Conservation (phyloP, 2,113 vertebrate species). For the Leptobrachium ailaonicum region DNA sequence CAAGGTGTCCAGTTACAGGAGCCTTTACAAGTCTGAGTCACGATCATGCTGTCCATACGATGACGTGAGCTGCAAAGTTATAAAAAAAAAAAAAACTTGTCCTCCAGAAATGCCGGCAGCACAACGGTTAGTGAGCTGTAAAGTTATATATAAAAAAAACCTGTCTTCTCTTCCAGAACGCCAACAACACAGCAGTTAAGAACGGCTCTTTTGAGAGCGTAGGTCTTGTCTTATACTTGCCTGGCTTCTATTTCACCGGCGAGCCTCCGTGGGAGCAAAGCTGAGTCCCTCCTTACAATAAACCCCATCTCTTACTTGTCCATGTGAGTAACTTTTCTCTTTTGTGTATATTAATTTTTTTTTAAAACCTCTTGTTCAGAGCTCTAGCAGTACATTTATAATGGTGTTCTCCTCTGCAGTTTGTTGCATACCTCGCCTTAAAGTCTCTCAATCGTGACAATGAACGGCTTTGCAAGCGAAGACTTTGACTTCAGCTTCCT, state of each 20-base stretch:
- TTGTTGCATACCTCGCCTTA: constrained; percentile 57
- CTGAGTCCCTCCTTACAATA: constrained; percentile 54
- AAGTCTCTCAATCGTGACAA: constrained; percentile 58
- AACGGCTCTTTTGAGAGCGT: constrained; percentile 63
- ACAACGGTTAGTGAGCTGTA: constrained; percentile 47
- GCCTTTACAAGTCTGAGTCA: background rate
- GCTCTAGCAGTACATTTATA: constrained; percentile 6
- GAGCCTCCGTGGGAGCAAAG: constrained; percentile 65
- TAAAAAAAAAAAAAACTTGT: background rate
- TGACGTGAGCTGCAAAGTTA: background rate
- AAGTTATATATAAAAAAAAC: background rate
- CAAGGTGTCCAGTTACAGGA: background rate
- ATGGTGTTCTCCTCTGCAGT: constrained; percentile 51
- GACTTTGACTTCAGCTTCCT: constrained; percentile 86
- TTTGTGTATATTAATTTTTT: too few relatives aligned
- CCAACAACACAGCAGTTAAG: constrained; percentile 57
- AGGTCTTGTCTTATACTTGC: constrained; percentile 69
- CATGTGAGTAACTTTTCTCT: constrained; percentile 63
- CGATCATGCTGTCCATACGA: background rate
- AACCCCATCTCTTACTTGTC: constrained; percentile 67
- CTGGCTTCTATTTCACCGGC: constrained; percentile 72
- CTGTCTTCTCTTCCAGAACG: constrained; percentile 58
- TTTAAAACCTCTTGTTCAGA: background rate
- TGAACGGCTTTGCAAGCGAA: constrained; percentile 71
- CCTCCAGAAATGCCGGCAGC: constrained; percentile 60